Evolutionary conservation across 1,140 invertebrate genomes (phyloP), one percentile per base, ranked within the genome.

Genomic region (Heliconius hewitsoni): DNA sequence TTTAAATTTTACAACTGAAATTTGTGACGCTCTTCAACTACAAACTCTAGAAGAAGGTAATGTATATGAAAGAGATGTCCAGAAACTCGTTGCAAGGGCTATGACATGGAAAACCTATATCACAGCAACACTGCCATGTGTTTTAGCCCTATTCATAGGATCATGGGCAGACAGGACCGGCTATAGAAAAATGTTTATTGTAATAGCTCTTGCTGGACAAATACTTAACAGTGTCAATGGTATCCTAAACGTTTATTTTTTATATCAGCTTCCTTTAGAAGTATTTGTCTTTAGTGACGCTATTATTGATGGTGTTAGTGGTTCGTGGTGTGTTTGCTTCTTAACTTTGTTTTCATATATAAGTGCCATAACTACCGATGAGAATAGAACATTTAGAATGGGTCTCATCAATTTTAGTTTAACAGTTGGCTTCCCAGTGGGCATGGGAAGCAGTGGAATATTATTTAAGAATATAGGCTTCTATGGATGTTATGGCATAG

Each of bases 71-170:
- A 88, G 80, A 71, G 86, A 91, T 16, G 85, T 88, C 0, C 93
- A 94, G 57, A 84, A 85, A 27, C 60, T 93, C 11, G 81, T 93
- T 3, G 83, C 92, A 0, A 78, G 76, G 71, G 89, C 87, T 9
- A 70, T 92, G 78, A 72, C 86, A 1, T 89, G 85, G 86, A 93
- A 83, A 72, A 93, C 89, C 3, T 88, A 89, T 34, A 81, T 94
- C 13, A 85, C 89, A 60, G 90, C 90, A 55, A 92, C 89, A 16
- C 46, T 91, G 83, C 95, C 83, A 80, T 96, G 96, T 95, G 11
- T 96, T 94, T 88, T 95, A 95, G 70, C 96, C 94, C 87, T 97
- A 93, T 73, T 92, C 95, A 70, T 96, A 95, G 91, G 96, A 93
- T 73, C 95, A 5, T 94, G 87, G 84, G 95, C 95, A 71, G 96